Evolutionary conservation across 2,113 vertebrate genomes (phyloP), one percentile per base, ranked within the genome.

Genomic region (Motacilla alba): DNA sequence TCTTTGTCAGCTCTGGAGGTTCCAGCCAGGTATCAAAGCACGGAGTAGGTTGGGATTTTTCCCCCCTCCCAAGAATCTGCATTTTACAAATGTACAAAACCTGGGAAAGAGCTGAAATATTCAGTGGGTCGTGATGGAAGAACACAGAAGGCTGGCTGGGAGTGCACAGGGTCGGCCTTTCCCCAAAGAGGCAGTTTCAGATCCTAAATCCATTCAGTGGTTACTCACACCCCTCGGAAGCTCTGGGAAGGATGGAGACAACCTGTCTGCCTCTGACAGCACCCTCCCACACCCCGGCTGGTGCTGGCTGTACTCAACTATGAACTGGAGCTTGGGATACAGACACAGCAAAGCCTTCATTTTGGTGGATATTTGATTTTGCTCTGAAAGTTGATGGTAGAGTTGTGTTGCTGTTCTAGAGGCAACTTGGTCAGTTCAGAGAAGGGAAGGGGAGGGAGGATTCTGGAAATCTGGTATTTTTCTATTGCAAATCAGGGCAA

Each of bases 1-100:
- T 68, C 88, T 87, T 91, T 89, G 83, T 91, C 94, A 95, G 4
- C 89, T 87, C 86, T 31, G 77, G 41, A 92, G 84, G 87, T 89
- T 94, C 89, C 89, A 82, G 49, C 49, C 94, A 94, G 94, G 94
- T 95, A 93, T 81, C 89, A 89, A 76, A 95, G 87, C 31, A 46
- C 0, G 21, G 52, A 74, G 43, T 9, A 64, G 94, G 77, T 53
- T 27, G 62, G 24, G 12, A 26, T 30, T 15, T 24, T 14, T 17
- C 2, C 2, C 35, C 18, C 15, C 31, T 31, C 5, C 19, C n/a
- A 55, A 90, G 68, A 93, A 81, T 24, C 66, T 82, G 49, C 28
- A 55, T 85, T 82, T 96, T 59, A 78, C 52, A 72, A 4, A 47
- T 20, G 39, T 60, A 56, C 52, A 81, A 83, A 94, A 94, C 52